These are phyloP conservation scores for Drosophila grimshawi DNA, from an alignment of 1,140 invertebrate genomes.

Conservation along the genomic window DNA sequence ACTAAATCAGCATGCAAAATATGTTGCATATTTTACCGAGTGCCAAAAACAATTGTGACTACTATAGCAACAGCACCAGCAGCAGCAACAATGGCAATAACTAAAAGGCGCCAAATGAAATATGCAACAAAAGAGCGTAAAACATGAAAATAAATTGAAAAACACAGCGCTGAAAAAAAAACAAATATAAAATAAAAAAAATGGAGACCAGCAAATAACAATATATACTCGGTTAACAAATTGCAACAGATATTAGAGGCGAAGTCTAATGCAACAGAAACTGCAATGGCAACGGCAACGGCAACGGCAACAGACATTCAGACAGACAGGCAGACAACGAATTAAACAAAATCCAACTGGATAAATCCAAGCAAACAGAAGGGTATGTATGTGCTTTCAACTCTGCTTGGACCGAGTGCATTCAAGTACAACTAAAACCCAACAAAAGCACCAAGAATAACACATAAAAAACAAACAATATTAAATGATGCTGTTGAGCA, in stretches of 20 bases:
- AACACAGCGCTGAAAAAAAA: slow-evolving; percentile 26
- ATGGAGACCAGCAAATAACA: slow-evolving; percentile 17
- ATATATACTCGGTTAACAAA: slow-evolving; percentile 72
- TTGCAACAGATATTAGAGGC: slow-evolving; percentile 77
- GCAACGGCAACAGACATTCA: slow-evolving; percentile 5
- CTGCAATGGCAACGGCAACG: background rate
- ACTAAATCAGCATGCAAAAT: slow-evolving; percentile 76
- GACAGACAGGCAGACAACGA: slow-evolving; percentile 61
- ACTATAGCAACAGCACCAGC: slow-evolving; percentile 31
- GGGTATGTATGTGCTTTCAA: slow-evolving; percentile 6
- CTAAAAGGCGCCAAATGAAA: slow-evolving; percentile 79
- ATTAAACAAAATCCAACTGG: slow-evolving; percentile 73
- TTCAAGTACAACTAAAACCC: slow-evolving; percentile 56
- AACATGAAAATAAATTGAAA: slow-evolving; percentile 75
- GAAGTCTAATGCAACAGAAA: slow-evolving; percentile 71
- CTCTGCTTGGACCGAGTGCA: slow-evolving; percentile 39
- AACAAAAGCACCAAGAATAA: slow-evolving; percentile 35
- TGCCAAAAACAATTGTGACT: slow-evolving; percentile 47
- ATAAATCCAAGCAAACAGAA: slow-evolving; percentile 16
- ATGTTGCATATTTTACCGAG: slow-evolving; percentile 79
- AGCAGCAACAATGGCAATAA: slow-evolving; percentile 62
- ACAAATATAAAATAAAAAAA: slow-evolving; percentile 23
- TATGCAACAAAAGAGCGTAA: slow-evolving; percentile 79
- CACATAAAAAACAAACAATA: slow-evolving; percentile 5
- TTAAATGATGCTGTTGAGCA: background rate